phyloP scores from a whole-genome alignment of 1,140 invertebrate genomes.

The Homalodisca vitripennis region DNA sequence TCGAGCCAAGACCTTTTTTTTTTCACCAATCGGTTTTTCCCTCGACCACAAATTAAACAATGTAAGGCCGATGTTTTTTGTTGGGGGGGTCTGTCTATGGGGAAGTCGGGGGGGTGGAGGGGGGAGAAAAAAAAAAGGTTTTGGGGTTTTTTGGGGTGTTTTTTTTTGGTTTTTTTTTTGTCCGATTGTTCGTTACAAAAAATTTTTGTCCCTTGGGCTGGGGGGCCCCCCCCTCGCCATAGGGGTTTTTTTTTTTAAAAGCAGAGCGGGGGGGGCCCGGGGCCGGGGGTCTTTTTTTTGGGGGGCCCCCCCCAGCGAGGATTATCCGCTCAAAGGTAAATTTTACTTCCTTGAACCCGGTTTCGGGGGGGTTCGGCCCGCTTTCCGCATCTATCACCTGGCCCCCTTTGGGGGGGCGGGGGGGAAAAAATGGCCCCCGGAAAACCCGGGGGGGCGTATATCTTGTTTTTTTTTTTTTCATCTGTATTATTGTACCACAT shows the following conservation, averaged over 20 bases:
- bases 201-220: slow-evolving; percentile 1
- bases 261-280: slow-evolving; percentile 27
- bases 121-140: slow-evolving; percentile 19
- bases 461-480: too few species aligned
- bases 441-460: too few species aligned
- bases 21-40: not conserved
- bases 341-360: slow-evolving; percentile 15
- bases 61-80: not conserved
- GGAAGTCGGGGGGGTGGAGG: not conserved
- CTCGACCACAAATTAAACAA: slow-evolving; percentile 7
- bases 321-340: slow-evolving; percentile 29
- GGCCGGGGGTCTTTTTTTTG: slow-evolving; percentile 13
- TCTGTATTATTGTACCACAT: too few species aligned
- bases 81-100: too few species aligned
- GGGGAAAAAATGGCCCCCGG: too few species aligned
- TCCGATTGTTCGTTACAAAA: slow-evolving; percentile 25
- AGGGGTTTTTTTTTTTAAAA: slow-evolving; percentile 31
- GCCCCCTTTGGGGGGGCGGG: too few species aligned
- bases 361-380: too few species aligned
- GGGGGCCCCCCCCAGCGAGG: slow-evolving; percentile 24
- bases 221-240: slow-evolving; percentile 6
- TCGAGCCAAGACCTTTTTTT: not conserved
- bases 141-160: slow-evolving; percentile 29
- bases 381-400: too few species aligned
- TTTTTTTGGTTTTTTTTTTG: slow-evolving; percentile 23